Conservation (phyloP, 2,888 invertebrate species). For the Chrysodeixis includens region DNA sequence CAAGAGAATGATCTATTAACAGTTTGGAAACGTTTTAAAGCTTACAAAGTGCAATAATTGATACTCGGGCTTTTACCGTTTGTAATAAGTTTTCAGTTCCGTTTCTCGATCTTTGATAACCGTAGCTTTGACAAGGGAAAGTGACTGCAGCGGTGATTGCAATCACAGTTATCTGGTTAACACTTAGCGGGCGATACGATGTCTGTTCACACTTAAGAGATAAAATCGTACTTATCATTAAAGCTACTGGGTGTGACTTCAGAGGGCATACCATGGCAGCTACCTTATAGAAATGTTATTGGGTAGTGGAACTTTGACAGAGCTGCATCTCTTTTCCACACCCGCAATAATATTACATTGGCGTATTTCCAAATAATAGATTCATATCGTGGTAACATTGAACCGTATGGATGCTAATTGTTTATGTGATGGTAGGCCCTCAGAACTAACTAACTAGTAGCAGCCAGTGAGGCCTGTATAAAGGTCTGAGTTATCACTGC, state of each 20-base stretch:
- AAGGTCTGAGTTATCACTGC: too few relatives aligned
- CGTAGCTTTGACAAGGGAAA: constrained; percentile 16
- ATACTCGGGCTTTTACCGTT: background rate
- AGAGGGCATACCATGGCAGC: too few relatives aligned
- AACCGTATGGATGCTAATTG: too few relatives aligned
- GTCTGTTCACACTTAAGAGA: constrained; percentile 21
- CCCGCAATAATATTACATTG: too few relatives aligned
- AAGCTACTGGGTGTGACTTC: background rate
- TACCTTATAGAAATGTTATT: too few relatives aligned
- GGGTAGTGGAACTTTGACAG: too few relatives aligned
- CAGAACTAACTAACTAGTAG: too few relatives aligned
- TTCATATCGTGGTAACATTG: too few relatives aligned
- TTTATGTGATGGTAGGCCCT: too few relatives aligned
- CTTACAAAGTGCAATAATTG: background rate
- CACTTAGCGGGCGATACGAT: constrained; percentile 27
- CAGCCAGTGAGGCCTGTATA: background rate
- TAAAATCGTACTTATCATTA: constrained; percentile 9
- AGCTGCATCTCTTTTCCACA: too few relatives aligned
- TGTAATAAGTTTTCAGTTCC: background rate
- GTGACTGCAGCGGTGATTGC: constrained; percentile 21
- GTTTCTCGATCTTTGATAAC: background rate
- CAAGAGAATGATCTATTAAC: background rate
- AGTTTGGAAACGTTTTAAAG: background rate
- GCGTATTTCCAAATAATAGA: too few relatives aligned
- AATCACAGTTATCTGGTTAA: constrained; percentile 29